These are phyloP conservation scores for Enteromius mattozi DNA, from an alignment of 2,797 vertebrate genomes.

Conservation along the genomic window DNA sequence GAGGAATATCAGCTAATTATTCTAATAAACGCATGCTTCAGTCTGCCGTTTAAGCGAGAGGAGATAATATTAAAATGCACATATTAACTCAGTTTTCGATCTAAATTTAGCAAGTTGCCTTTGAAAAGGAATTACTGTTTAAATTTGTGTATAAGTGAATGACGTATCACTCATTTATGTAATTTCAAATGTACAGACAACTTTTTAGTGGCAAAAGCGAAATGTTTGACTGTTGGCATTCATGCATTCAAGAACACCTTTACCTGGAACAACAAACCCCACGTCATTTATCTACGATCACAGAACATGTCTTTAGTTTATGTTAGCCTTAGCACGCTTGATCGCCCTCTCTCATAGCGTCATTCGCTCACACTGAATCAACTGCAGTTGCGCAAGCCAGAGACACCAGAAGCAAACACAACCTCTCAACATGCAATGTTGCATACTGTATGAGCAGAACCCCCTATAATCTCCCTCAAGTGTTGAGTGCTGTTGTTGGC, in stretches of 20 bases:
- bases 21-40: constrained; percentile 33
- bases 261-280: background rate
- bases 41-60: constrained; percentile 2
- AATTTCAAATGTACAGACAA: background rate
- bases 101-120: constrained; percentile 24
- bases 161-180: constrained; percentile 9
- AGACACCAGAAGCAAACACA: background rate
- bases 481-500: constrained; percentile 19
- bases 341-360: background rate
- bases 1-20: constrained; percentile 44
- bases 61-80: constrained; percentile 29
- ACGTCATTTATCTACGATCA: background rate
- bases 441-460: background rate
- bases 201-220: background rate
- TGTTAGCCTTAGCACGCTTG: constrained; percentile 8
- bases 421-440: background rate
- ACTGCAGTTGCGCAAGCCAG: background rate
- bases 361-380: constrained; percentile 1
- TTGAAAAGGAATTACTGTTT: background rate
- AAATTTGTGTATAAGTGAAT: background rate
- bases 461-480: background rate
- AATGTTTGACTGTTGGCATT: constrained; percentile 18
- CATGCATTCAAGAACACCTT: constrained; percentile 19
- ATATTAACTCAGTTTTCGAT: constrained; percentile 31
- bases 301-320: constrained; percentile 27